Conservation (phyloP, 1,140 invertebrate species). For the Nilaparvata lugens region DNA sequence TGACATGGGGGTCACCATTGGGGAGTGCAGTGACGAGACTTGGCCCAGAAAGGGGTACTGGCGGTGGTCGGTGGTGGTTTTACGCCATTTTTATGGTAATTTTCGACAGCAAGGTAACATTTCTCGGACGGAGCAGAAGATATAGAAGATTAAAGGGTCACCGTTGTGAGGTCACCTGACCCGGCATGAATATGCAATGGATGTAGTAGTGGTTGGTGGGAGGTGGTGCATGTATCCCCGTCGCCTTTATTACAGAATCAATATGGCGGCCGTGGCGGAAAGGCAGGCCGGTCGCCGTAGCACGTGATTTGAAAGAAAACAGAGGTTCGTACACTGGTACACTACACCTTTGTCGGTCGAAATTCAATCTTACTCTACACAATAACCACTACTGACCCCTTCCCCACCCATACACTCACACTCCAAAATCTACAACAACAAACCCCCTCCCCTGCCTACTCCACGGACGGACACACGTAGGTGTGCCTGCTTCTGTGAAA, state of each 20-base stretch:
- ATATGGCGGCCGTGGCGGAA: neutral
- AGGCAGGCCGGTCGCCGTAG: neutral
- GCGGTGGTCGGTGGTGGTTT: neutral
- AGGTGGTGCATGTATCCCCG: no score
- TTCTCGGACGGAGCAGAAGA: neutral
- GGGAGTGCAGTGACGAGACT: no score
- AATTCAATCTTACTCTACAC: constrained; percentile 3
- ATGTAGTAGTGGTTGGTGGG: no score
- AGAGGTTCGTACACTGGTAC: neutral
- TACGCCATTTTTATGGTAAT: constrained; percentile 4
- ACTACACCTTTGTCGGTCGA: neutral
- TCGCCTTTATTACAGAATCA: constrained; percentile 1
- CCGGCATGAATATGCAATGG: neutral
- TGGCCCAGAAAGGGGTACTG: no score
- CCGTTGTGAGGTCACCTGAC: constrained; percentile 1
- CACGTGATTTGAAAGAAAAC: constrained; percentile 6
- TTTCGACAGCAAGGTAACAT: neutral
- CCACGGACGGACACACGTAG: no score
- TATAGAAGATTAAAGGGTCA: constrained; percentile 1
- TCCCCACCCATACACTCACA: no score
- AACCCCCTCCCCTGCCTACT: no score
- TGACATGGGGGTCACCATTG: no score
- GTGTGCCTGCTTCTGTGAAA: no score
- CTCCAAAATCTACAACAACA: no score
- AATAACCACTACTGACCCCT: no score